Conservation (phyloP, 2,888 invertebrate genomes). For the Dastarcus helophoroides region DNA sequence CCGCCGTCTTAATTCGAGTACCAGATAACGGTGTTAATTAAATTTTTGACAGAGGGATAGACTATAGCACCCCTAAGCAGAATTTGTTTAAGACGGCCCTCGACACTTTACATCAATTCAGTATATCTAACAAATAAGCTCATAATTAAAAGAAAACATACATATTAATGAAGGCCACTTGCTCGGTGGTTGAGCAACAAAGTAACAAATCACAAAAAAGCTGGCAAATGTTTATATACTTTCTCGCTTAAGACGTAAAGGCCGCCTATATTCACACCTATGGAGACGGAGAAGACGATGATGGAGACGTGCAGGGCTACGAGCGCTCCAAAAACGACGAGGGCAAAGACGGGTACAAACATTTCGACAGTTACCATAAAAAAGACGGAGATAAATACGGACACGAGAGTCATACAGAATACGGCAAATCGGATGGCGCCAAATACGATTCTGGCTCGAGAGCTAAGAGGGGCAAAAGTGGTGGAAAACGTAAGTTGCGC, state of each 20-base stretch:
- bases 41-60: too few relatives aligned
- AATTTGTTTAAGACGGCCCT: too few relatives aligned
- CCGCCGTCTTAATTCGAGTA: too few relatives aligned
- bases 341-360: slow-evolving; percentile 61
- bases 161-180: too few relatives aligned
- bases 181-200: too few relatives aligned
- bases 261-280: slow-evolving; percentile 47
- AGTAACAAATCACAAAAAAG: too few relatives aligned
- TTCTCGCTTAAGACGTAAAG: slow-evolving; percentile 37
- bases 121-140: not conserved
- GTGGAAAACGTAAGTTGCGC: slow-evolving; percentile 30
- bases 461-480: slow-evolving; percentile 36
- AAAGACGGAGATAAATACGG: slow-evolving; percentile 62
- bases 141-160: not conserved
- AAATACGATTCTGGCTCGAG: too few relatives aligned
- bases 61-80: too few relatives aligned
- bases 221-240: too few relatives aligned
- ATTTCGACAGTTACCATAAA: slow-evolving; percentile 61
- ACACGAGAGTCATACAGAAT: slow-evolving; percentile 55
- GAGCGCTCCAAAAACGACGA: slow-evolving; percentile 51
- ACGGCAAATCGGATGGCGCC: slow-evolving; percentile 42
- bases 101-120: slow-evolving; percentile 1
- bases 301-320: slow-evolving; percentile 50
- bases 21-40: too few relatives aligned
- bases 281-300: slow-evolving; percentile 43